These are phyloP conservation scores for Megaustenia siamemsis DNA, from an alignment of 2,888 invertebrate species.

Conservation along the genomic window DNA sequence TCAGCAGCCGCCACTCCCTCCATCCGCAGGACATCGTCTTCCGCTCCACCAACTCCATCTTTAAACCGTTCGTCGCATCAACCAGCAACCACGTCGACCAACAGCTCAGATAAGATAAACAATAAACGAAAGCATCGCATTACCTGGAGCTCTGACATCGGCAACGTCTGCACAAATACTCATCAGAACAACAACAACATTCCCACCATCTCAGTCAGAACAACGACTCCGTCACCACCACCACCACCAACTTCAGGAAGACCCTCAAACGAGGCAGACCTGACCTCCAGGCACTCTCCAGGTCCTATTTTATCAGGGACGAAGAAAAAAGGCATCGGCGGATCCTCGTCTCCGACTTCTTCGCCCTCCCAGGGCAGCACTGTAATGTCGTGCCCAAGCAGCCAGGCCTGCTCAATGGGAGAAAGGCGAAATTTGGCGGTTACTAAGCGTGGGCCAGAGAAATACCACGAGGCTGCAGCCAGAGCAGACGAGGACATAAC, in stretches of 20 bases:
- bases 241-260: neutral
- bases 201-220: slow-evolving; percentile 5
- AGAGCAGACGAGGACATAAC: slow-evolving; percentile 56
- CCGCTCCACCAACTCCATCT: neutral
- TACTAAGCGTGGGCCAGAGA: slow-evolving; percentile 38
- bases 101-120: slow-evolving; percentile 10
- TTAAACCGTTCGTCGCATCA: neutral
- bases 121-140: slow-evolving; percentile 37
- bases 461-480: slow-evolving; percentile 41
- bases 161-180: neutral
- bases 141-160: slow-evolving; percentile 43
- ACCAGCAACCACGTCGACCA: slow-evolving; percentile 30
- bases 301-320: slow-evolving; percentile 18
- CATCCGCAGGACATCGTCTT: slow-evolving; percentile 10
- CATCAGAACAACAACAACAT: slow-evolving; percentile 38
- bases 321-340: slow-evolving; percentile 30
- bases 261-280: slow-evolving; percentile 27
- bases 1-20: slow-evolving; percentile 32
- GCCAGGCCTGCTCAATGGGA: slow-evolving; percentile 62
- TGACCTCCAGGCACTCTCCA: slow-evolving; percentile 26
- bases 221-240: slow-evolving; percentile 36
- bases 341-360: slow-evolving; percentile 2
- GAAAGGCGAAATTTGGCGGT: slow-evolving; percentile 54
- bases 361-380: slow-evolving; percentile 43
- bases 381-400: slow-evolving; percentile 57